Base-by-base conservation (phyloP, 1,140 invertebrate genomes). In the Gryon sp. region DNA sequence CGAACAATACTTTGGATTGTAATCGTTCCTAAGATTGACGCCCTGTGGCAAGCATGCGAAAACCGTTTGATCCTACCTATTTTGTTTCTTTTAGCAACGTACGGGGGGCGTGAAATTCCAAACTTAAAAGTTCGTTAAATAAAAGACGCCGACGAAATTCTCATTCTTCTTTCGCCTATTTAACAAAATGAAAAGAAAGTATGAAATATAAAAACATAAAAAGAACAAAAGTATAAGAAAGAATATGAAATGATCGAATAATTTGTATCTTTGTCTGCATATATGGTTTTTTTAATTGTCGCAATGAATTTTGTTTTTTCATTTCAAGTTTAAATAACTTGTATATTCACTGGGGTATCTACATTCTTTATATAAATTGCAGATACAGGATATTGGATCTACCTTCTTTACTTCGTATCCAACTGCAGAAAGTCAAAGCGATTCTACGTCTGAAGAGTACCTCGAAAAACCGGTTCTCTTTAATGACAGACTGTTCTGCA, bases 401-500 rank as follows among this genome's bases (percentile, higher is more conserved):
- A 46, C 53, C 70, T 75, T 72, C 55, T 72, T 70, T 70, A 43
- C 76, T 74, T n/a, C 34, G 60, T 26, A 66, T 72, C 22, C 69
- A 68, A 63, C 65, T 70, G 46, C 63, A 70, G 60, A 80, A 75
- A 77, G 46, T 72, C 40, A 72, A 75, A 77, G 74, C 60, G 53
- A 73, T 69, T 76, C 48, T 40, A 73, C 55, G 77, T 74, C 74
- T 80, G 78, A 76, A 34, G 74, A 74, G 78, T 72, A 62, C 20
- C 74, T 66, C 69, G 53, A 76, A 80, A 80, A 80, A 80, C 78
- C 78, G 78, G 78, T 76, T 80, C 60, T 50, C 60, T 68, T 77
- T 80, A 80, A 80, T 80, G 66, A 80, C 78, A 76, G 69, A 70
- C 78, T 63, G 68, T 75, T 80, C 60, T 80, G 70, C 66, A 80